These are phyloP conservation scores for Procambarus virginalis DNA, from an alignment of 1,140 invertebrate species.

Conservation along the genomic window DNA sequence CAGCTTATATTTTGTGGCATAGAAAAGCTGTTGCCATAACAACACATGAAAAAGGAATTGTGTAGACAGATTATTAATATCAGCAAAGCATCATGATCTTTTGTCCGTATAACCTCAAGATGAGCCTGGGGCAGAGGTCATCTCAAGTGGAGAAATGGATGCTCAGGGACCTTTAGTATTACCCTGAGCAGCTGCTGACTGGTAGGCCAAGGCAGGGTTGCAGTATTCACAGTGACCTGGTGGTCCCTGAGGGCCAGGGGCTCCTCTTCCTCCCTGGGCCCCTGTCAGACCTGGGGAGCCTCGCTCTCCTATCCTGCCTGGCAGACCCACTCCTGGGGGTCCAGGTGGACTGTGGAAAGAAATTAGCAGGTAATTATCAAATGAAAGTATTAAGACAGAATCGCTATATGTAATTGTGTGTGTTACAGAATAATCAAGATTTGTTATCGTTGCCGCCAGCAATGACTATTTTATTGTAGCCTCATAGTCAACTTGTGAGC, in stretches of 20 bases:
- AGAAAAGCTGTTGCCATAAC: conserved; percentile 14
- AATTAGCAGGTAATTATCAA: too few relatives aligned
- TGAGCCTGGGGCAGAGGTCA: neutral
- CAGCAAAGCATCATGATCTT: neutral
- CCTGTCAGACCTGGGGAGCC: conserved; percentile 69
- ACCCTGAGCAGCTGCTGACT: conserved; percentile 43
- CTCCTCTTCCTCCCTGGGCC: conserved; percentile 63
- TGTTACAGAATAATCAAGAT: too few relatives aligned
- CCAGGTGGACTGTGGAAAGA: conserved; percentile 55
- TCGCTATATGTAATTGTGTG: too few relatives aligned
- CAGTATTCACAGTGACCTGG: conserved; percentile 70
- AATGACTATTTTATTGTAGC: too few relatives aligned
- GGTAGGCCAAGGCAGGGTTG: conserved; percentile 61
- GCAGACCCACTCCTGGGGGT: conserved; percentile 58
- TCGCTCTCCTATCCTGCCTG: conserved; percentile 66
- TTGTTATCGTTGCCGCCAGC: too few relatives aligned
- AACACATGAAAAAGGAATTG: neutral
- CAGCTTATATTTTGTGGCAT: conserved; percentile 5
- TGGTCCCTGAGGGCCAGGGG: conserved; percentile 60
- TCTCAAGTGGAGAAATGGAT: neutral
- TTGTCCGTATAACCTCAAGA: neutral
- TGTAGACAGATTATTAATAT: neutral
- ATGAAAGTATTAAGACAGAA: too few relatives aligned
- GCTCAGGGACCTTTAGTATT: conserved; percentile 67
- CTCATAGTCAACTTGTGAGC: too few relatives aligned